Conservation (phyloP, 2,113 vertebrate species). For the Hippolais icterina region DNA sequence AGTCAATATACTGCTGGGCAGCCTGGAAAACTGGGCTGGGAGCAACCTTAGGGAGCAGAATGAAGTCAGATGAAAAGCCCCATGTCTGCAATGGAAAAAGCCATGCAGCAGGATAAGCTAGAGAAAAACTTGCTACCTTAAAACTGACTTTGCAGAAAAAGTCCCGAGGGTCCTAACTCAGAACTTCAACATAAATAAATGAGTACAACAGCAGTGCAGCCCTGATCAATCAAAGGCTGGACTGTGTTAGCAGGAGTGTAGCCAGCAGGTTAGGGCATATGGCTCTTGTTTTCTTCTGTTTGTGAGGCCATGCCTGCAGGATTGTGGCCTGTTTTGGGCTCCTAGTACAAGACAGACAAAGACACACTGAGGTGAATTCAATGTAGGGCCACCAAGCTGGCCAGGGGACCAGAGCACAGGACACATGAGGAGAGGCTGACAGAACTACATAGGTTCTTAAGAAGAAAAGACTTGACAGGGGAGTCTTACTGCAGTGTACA, state of each 20-base stretch:
- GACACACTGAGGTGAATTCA: neutral
- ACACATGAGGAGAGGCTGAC: neutral
- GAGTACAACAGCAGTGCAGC: neutral
- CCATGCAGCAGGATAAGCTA: neutral
- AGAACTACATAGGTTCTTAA: neutral
- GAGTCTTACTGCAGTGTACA: accelerated
- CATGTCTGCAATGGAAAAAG: neutral
- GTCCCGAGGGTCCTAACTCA: neutral
- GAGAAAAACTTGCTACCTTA: neutral
- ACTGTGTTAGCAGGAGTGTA: neutral
- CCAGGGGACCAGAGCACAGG: neutral
- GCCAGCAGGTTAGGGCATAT: neutral
- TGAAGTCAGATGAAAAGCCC: neutral
- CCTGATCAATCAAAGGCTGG: neutral
- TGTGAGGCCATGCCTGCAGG: neutral
- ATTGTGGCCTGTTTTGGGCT: neutral
- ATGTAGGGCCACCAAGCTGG: neutral
- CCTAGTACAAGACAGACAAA: neutral
- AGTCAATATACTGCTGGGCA: neutral
- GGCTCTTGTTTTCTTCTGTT: neutral
- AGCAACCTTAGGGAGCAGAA: neutral
- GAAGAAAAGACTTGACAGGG: neutral
- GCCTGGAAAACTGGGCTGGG: neutral
- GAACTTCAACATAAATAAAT: neutral
- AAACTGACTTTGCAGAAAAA: neutral